Conservation (phyloP, 30 jellyfish, hydroid and myxozoan genomes). For the Hydractinia echinata region DNA sequence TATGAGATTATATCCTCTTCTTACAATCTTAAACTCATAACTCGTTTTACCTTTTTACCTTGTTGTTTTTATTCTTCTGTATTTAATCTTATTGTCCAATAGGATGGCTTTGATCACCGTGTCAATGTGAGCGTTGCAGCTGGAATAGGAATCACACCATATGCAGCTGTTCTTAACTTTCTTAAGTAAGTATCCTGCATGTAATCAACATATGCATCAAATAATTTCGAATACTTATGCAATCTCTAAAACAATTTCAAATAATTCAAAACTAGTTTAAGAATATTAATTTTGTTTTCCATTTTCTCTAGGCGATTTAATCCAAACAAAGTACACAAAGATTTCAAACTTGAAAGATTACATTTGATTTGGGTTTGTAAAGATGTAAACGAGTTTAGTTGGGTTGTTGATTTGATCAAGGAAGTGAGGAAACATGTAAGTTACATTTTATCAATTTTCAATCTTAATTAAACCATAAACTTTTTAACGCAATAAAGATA, state of each 20-base stretch:
- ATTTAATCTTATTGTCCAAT: not conserved
- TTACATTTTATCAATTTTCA: too few relatives aligned
- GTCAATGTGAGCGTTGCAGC: slow-evolving; percentile 59
- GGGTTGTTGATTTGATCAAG: slow-evolving; percentile 64
- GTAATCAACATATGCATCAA: not conserved
- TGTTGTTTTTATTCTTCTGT: not conserved
- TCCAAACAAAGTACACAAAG: slow-evolving; percentile 11
- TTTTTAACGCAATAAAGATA: too few relatives aligned
- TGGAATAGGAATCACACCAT: slow-evolving; percentile 90
- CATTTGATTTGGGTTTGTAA: slow-evolving; percentile 81
- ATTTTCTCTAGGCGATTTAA: slow-evolving; percentile 25
- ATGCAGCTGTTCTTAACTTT: slow-evolving; percentile 59
- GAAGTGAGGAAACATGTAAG: slow-evolving; percentile 44
- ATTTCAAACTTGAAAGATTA: slow-evolving; percentile 49
- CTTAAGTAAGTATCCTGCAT: slow-evolving; percentile 38
- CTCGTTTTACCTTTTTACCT: not conserved
- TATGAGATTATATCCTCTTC: slow-evolving; percentile 22
- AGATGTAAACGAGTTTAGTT: slow-evolving; percentile 51
- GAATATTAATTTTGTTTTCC: not conserved
- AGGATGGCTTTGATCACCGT: slow-evolving; percentile 62
- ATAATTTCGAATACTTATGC: not conserved
- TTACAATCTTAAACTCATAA: not conserved
- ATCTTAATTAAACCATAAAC: too few relatives aligned
- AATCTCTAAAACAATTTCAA: not conserved
- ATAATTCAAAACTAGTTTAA: not conserved